Base-by-base conservation (phyloP, 2,797 vertebrate genomes). In the Gambusia yucatana region DNA sequence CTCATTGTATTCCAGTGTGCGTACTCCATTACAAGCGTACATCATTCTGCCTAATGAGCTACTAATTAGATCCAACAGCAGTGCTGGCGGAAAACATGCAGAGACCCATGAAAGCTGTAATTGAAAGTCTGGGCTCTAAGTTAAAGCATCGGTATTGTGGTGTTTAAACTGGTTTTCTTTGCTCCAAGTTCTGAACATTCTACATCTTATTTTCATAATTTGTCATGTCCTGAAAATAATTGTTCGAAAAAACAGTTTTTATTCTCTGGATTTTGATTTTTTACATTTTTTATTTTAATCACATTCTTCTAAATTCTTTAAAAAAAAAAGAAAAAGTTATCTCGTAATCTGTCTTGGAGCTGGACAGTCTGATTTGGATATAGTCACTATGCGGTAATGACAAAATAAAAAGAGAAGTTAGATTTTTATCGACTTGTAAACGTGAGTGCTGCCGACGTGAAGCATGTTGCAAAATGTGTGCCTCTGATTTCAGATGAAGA, bases 401-500 rank as follows among this genome's bases (percentile, higher is more conserved):
- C 30, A 63, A 30, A 20, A 33, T 6, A 14, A 61, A 61, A 61
- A 6, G 6, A 61, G 48, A 61, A 39, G 16, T 22, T 0, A 10
- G 7, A 39, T 65, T 65, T 65, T 9, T 11, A 57, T 57, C 3
- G n/a, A n/a, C 17, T 20, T 39, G 17, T 65, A 36, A 33, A 61
- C 33, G 1, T 61, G 28, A 57, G 13, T 4, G 36, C 36, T 28
- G 72, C 13, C 3, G 36, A 14, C 2, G 3, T n/a, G n/a, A 57
- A 44, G 17, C 28, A 36, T 39, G 41, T 25, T 17, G 2, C 1
- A 25, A 0, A 22, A 48, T 4, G 0, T 16, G 0, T 2, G 4
- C 72, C 28, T 47, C 36, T 47, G 79, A 65, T 83, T 77, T 77
- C 92, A 99, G 98, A 99, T 99, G 89, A 99, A 98, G 95, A 99